A percentile compares a stretch with the other conserved stretches of the same genome.
Evolutionary conservation across 2,888 invertebrate species (phyloP).

Genomic region (Argyresthia albistria): DNA sequence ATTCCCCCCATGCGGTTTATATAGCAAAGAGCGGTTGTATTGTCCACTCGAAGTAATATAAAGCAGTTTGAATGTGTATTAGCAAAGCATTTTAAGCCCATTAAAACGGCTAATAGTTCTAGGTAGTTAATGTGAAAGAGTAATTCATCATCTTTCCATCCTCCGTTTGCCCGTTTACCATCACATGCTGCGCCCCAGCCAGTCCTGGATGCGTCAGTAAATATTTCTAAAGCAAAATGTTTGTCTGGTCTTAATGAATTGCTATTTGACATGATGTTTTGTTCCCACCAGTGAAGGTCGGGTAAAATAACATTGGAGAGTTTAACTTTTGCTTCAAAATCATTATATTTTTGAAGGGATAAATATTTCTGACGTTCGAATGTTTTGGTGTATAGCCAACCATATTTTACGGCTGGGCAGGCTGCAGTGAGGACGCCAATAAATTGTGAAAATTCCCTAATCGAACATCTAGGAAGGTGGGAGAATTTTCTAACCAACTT

Average conservation of each 20-base stretch:
- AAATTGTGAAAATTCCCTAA: conserved; percentile 1
- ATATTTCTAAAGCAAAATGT: conserved; percentile 1
- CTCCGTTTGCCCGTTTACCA: background rate
- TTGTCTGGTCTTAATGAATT: background rate
- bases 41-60: background rate
- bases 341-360: background rate
- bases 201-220: conserved; percentile 2
- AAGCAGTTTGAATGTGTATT: background rate
- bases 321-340: conserved; percentile 4
- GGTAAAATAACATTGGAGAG: background rate
- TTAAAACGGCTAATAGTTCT: no score
- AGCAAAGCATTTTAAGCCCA: background rate
- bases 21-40: background rate
- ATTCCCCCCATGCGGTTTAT: conserved; percentile 10
- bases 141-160: background rate
- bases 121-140: background rate
- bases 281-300: conserved; percentile 5
- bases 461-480: conserved; percentile 1
- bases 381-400: conserved; percentile 4
- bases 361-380: conserved; percentile 3
- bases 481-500: background rate
- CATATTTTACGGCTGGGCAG: no score
- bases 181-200: conserved; percentile 7
- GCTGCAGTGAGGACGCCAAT: conserved; percentile 3
- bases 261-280: background rate